Percentiles rank a stretch among this genome's conserved stretches.
Evolutionary conservation across 2,797 vertebrate genomes (phyloP).

Genomic region (Merluccius polli): DNA sequence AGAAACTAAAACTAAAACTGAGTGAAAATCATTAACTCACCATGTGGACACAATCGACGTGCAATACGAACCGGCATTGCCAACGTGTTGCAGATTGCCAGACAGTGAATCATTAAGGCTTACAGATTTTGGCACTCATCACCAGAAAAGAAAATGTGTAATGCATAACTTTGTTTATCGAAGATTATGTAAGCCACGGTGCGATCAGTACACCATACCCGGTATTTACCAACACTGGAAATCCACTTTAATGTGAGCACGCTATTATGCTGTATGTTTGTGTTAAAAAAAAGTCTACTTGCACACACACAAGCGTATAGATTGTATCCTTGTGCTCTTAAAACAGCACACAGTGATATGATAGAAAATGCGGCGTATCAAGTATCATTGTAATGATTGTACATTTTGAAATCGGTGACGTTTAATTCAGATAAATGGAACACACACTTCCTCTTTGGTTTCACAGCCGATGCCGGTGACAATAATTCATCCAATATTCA

Average conservation of each 20-base stretch:
- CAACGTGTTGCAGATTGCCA: constrained; percentile 14
- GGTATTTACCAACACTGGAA: not conserved
- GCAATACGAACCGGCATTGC: not conserved
- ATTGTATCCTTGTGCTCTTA: not conserved
- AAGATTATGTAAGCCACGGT: constrained; percentile 18
- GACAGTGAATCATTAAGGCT: constrained; percentile 31
- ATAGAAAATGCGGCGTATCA: not conserved
- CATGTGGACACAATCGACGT: constrained; percentile 15
- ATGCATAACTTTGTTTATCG: not conserved
- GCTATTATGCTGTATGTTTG: not conserved
- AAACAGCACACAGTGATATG: constrained; percentile 17
- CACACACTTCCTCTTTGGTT: constrained; percentile 52
- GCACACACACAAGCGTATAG: not conserved
- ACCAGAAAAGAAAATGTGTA: constrained; percentile 11
- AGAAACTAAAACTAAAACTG: not conserved
- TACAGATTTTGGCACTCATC: constrained; percentile 48
- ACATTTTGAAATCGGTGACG: constrained; percentile 13
- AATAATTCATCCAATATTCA: constrained; percentile 5
- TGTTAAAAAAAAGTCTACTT: not conserved
- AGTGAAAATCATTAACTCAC: constrained; percentile 19
- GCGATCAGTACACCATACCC: not conserved
- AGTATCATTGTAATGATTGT: not conserved
- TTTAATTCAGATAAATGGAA: constrained; percentile 10
- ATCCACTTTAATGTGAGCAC: not conserved
- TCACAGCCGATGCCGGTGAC: constrained; percentile 9